Conservation (phyloP, 1,140 invertebrate genomes). For the Cyphomyrmex costatus region DNA sequence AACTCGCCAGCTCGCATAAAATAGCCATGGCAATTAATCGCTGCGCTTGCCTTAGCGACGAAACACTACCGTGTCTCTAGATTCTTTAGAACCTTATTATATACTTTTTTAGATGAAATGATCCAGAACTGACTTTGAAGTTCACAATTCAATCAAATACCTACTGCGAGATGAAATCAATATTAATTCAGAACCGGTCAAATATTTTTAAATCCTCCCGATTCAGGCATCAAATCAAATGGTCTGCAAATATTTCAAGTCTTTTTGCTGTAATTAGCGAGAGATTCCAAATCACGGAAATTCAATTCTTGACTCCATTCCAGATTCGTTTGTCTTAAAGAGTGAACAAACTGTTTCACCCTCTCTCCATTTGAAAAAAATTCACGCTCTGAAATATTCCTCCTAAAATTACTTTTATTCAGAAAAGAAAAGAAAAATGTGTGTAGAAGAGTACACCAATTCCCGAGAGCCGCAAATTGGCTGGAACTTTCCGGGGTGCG, state of each 20-base stretch:
- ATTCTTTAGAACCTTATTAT: no score
- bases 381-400: slow-evolving; percentile 19
- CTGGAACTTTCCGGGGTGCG: slow-evolving; percentile 42
- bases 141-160: not conserved
- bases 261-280: not conserved
- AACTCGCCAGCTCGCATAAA: no score
- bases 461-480: slow-evolving; percentile 46
- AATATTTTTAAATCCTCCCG: not conserved
- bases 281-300: not conserved
- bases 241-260: not conserved
- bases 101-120: no score
- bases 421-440: not conserved
- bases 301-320: not conserved
- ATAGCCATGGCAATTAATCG: no score
- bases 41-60: no score
- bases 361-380: not conserved
- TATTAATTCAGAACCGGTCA: not conserved
- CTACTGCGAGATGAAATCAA: not conserved
- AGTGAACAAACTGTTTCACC: not conserved
- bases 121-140: no score
- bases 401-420: slow-evolving; percentile 34
- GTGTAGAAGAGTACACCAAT: not conserved
- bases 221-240: not conserved
- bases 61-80: no score
- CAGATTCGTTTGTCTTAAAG: not conserved